These are phyloP conservation scores for Rhodinocichla rosea DNA, from an alignment of 2,113 vertebrate genomes.

Conservation along the genomic window DNA sequence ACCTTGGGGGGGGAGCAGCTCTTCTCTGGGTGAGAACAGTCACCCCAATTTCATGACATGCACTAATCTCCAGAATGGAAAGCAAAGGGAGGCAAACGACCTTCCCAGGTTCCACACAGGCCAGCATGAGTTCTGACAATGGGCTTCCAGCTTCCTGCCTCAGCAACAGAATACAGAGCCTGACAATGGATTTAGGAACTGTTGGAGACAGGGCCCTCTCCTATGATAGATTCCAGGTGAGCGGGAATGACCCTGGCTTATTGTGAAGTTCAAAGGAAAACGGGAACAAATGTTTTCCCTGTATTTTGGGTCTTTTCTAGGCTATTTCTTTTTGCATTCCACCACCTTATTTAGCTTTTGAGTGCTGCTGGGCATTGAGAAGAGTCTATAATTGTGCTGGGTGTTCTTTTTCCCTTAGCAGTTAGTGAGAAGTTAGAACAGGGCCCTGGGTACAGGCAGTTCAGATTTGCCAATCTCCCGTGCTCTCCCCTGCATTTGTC, in stretches of 20 bases:
- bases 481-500: conserved; percentile 5
- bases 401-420: neutral
- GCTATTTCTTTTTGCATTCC: neutral
- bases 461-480: neutral
- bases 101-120: neutral
- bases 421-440: neutral
- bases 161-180: neutral
- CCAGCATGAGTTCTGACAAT: neutral
- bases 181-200: neutral
- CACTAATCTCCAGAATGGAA: neutral
- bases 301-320: neutral
- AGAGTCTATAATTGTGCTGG: neutral
- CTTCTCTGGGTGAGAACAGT: neutral
- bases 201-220: neutral
- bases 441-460: neutral
- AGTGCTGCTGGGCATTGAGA: neutral
- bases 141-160: neutral
- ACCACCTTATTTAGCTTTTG: neutral
- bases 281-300: neutral
- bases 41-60: neutral
- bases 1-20: neutral
- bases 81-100: neutral
- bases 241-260: neutral
- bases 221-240: neutral
- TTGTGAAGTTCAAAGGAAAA: neutral